Conservation (phyloP, 2,888 invertebrate species). For the Steinernema carpocapsae region DNA sequence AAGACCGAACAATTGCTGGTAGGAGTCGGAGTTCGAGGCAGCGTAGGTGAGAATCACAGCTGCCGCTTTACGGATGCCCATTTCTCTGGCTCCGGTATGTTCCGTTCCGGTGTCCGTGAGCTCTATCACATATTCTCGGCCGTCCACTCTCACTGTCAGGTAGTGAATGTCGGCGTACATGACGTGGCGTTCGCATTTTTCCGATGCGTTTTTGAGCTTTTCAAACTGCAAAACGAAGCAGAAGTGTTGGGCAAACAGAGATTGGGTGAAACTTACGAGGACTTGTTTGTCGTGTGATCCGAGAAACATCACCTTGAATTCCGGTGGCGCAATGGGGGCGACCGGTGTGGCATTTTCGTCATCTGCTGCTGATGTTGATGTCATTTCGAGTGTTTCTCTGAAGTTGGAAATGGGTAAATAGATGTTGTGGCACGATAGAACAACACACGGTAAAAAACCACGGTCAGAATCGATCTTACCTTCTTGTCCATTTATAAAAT, state of each 20-base stretch:
- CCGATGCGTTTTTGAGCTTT: constrained; percentile 43
- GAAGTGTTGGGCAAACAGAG: constrained; percentile 17
- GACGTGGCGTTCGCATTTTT: constrained; percentile 49
- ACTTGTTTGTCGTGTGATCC: constrained; percentile 38
- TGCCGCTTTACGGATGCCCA: constrained; percentile 49
- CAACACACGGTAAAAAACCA: no score
- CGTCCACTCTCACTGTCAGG: constrained; percentile 42
- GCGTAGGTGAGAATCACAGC: constrained; percentile 51
- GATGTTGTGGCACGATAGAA: no score
- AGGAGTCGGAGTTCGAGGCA: constrained; percentile 44
- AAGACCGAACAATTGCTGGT: constrained; percentile 42
- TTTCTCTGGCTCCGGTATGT: constrained; percentile 54
- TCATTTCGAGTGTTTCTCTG: no score
- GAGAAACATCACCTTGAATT: constrained; percentile 37
- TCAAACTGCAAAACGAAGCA: constrained; percentile 46
- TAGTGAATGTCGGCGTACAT: constrained; percentile 50
- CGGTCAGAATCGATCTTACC: no score
- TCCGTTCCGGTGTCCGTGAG: constrained; percentile 46
- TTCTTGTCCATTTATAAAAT: no score
- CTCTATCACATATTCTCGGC: constrained; percentile 37
- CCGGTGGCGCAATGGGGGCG: not conserved
- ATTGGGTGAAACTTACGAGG: constrained; percentile 6
- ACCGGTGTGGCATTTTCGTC: no score
- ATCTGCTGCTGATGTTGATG: no score
- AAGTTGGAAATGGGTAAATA: no score